Percentiles rank a stretch among this genome's conserved stretches.
phyloP scores from a whole-genome alignment of 1,140 invertebrate genomes.

The Uloborus diversus region DNA sequence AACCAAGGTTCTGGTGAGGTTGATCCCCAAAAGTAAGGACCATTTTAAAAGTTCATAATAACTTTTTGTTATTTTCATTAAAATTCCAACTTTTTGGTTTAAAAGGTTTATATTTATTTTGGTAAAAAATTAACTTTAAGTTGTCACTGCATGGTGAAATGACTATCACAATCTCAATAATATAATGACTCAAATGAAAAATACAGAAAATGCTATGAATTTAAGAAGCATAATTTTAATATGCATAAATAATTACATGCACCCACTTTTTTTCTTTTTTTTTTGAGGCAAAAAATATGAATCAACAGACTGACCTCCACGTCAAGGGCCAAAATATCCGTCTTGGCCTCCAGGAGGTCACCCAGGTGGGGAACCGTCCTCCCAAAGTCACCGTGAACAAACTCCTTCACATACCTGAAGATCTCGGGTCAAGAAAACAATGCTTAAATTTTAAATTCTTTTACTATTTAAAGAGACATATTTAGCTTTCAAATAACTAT shows the following conservation, averaged over 20 bases:
- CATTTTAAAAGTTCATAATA: no score
- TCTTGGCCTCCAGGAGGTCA: slow-evolving; percentile 67
- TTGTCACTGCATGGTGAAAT: neutral
- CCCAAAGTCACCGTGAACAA: slow-evolving; percentile 94
- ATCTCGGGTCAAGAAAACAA: neutral
- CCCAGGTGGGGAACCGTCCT: slow-evolving; percentile 81
- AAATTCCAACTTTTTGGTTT: no score
- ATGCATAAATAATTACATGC: neutral
- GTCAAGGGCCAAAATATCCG: slow-evolving; percentile 75
- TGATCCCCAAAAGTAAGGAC: no score
- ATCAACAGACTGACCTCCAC: slow-evolving; percentile 71
- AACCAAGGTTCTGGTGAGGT: no score
- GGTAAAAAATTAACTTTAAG: no score
- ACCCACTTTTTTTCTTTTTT: no score
- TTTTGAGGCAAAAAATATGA: neutral
- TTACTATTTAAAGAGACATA: no score
- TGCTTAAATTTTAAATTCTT: no score
- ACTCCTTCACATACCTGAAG: slow-evolving; percentile 90
- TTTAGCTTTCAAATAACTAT: no score
- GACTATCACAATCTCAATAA: neutral
- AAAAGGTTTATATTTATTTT: no score
- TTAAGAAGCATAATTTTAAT: slow-evolving; percentile 8
- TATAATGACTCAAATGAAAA: neutral
- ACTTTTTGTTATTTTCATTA: no score
- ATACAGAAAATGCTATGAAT: neutral